Base-by-base conservation (phyloP, 2,113 vertebrate genomes). In the Vombatus ursinus region DNA sequence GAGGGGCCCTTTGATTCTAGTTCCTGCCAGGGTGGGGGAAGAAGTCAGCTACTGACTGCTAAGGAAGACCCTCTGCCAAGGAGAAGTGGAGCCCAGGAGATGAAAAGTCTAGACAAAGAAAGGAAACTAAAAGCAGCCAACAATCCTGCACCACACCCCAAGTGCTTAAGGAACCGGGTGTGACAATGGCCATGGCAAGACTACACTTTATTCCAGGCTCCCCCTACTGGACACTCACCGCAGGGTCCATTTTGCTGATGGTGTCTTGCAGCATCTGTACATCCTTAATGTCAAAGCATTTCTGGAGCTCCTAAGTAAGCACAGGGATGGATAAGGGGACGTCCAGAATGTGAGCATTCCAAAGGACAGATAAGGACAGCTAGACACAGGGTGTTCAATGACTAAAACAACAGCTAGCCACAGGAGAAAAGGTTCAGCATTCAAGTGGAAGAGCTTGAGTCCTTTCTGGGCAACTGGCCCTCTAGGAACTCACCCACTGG, bases 191-290 rank as follows among this genome's bases (percentile, higher is more conserved):
- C 37, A 22, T 44, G 68, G 68, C 68, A 22, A 84, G 61, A n/a
- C 37, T 77, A 7, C 12, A 19, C 16, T 77, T 77, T 77, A 77
- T n/a, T 77, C 16, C 61, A n/a, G n/a, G 68, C n/a, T 84, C 68
- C 68, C 0, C 0, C 1, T 0, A 37, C 28, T 24, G 31, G 50
- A 1, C 12, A 96, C 99, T 97, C 97, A 99, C 99, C 1, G 99
- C 98, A 0, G 99, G 99, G 91, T 99, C 99, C 99, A 99, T 99
- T 97, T 99, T 99, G 98, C 99, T 99, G 97, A 99, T 99, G 2
- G 98, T 98, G 0, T 99, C 99, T 94, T 99, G 99, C 44, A 99
- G 97, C 99, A 99, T 98, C 97, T 99, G 98, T 12, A 99, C 99
- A 11, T 99, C 99, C 95, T 99, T 99, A 0, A 99, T 98, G 25